These are phyloP conservation scores for Theropithecus gelada DNA, from an alignment of 2,113 vertebrate genomes.

Conservation along the genomic window DNA sequence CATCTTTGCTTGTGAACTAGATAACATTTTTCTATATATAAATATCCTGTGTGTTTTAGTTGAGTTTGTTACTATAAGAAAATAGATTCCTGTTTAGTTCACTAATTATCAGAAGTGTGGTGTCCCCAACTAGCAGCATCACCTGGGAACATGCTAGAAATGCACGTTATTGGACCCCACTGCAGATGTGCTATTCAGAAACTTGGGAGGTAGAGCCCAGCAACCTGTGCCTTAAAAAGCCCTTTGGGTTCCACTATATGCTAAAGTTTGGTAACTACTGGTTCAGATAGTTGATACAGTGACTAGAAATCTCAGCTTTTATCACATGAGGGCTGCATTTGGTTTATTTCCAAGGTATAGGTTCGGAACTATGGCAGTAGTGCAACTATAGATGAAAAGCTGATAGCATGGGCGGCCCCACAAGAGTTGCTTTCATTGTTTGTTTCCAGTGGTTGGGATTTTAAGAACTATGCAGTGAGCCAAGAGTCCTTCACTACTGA, in stretches of 20 bases:
- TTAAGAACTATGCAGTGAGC: conserved; percentile 36
- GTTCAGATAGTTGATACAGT: conserved; percentile 48
- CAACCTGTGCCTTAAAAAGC: neutral
- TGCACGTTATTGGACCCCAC: neutral
- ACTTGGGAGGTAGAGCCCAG: too few species aligned
- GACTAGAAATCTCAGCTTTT: conserved; percentile 44
- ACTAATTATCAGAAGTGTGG: neutral
- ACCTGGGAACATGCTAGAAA: neutral
- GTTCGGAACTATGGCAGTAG: neutral
- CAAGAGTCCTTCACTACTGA: conserved; percentile 32
- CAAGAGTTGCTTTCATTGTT: conserved; percentile 49
- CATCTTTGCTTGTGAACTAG: conserved; percentile 42
- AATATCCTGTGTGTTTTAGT: conserved; percentile 7
- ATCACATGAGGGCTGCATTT: conserved; percentile 43
- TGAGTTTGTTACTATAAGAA: conserved; percentile 2
- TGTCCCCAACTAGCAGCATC: neutral
- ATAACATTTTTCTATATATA: neutral
- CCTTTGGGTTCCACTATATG: neutral
- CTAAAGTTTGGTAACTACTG: neutral
- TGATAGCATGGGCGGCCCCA: neutral
- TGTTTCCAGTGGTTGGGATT: conserved; percentile 57
- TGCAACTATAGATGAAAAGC: conserved; percentile 33
- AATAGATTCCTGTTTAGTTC: neutral
- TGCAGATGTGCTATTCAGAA: neutral
- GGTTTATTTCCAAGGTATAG: conserved; percentile 55